Conservation (phyloP, 2,797 vertebrate genomes). For the Microhierax caerulescens region DNA sequence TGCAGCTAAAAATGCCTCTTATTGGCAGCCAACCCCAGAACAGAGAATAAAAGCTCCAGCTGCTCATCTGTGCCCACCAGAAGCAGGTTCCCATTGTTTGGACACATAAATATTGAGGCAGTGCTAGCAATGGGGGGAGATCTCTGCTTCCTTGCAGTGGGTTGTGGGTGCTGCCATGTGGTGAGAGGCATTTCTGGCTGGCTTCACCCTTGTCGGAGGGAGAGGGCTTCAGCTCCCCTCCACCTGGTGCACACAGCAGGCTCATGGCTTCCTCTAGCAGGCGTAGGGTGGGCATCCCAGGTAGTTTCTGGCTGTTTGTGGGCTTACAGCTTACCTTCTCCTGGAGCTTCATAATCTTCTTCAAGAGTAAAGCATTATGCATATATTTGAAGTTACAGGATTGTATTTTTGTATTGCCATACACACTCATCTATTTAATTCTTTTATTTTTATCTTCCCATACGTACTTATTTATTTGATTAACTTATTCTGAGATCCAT, state of each 20-base stretch:
- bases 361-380: neutral
- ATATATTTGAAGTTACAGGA: neutral
- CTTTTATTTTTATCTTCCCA: neutral
- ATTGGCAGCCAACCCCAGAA: neutral
- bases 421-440: neutral
- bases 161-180: neutral
- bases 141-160: fast-evolving
- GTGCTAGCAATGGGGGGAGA: fast-evolving
- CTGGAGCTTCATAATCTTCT: neutral
- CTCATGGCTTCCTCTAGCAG: neutral
- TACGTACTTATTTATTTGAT: neutral
- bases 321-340: neutral
- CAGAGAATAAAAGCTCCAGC: neutral
- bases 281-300: neutral
- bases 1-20: neutral
- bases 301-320: neutral
- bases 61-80: neutral
- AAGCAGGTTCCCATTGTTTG: neutral
- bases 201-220: neutral
- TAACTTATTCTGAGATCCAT: neutral
- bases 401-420: neutral
- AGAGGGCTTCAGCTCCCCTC: neutral
- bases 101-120: fast-evolving
- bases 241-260: neutral
- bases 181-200: neutral